Evolutionary conservation across 2,113 vertebrate species (phyloP).

Genomic region (Glaucomys volans): DNA sequence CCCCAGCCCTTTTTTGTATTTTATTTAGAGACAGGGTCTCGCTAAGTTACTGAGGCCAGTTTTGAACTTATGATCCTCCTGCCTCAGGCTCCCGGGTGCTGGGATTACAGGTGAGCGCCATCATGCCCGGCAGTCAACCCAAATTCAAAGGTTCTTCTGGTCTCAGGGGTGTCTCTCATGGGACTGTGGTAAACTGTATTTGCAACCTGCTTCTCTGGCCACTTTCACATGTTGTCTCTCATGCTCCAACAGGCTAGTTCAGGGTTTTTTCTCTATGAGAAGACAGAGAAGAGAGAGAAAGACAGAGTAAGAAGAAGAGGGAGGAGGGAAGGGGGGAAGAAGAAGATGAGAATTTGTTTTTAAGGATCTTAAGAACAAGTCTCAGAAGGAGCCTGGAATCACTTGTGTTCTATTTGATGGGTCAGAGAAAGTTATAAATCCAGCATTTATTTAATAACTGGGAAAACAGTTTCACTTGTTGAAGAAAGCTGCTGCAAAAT

Average conservation of each 20-base stretch:
- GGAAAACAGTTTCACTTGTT: background rate
- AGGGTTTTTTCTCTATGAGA: background rate
- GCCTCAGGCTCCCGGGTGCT: too few species aligned
- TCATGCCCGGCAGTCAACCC: too few species aligned
- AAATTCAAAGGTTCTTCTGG: background rate
- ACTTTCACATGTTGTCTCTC: background rate
- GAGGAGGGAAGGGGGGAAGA: background rate
- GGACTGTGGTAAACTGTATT: background rate
- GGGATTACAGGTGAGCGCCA: too few species aligned
- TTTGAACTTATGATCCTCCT: too few species aligned
- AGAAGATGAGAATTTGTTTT: background rate
- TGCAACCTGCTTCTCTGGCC: background rate
- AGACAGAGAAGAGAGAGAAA: background rate
- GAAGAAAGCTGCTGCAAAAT: background rate
- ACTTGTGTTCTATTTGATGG: background rate
- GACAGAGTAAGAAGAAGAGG: background rate
- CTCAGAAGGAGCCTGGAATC: background rate
- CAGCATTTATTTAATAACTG: background rate
- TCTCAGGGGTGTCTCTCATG: background rate
- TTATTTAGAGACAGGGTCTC: too few species aligned
- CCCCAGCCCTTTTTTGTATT: too few species aligned
- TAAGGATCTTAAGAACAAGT: background rate
- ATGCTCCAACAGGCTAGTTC: background rate
- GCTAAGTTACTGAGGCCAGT: too few species aligned
- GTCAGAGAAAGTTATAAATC: background rate